Percentiles rank a stretch among this genome's conserved stretches.
Conservation (phyloP, 2,113 vertebrate species). For the Pungitius pungitius region DNA sequence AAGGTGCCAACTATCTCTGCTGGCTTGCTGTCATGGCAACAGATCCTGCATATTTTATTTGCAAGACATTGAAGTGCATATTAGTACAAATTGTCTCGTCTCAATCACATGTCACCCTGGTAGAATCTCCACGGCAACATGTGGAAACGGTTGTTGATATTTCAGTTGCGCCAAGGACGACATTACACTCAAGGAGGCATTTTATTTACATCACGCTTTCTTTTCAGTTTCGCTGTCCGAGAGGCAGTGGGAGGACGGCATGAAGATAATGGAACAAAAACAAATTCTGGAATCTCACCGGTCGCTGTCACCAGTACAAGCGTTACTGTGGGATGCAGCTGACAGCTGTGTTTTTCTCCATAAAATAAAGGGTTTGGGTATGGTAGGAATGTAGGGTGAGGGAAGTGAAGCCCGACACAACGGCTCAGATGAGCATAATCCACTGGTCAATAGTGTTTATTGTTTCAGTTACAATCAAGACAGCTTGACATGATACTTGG, state of each 20-base stretch:
- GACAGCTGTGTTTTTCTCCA: slow-evolving; percentile 21
- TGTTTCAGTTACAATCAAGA: slow-evolving; percentile 51
- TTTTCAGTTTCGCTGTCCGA: slow-evolving; percentile 41
- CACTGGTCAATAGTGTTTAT: slow-evolving; percentile 49
- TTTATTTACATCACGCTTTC: neutral
- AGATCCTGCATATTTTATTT: neutral
- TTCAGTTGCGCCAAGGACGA: neutral
- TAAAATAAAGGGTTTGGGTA: slow-evolving; percentile 34
- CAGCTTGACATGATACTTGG: slow-evolving; percentile 17
- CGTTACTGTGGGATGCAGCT: slow-evolving; percentile 14
- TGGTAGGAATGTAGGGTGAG: slow-evolving; percentile 29
- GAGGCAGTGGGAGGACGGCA: slow-evolving; percentile 46
- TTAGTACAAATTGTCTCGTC: neutral
- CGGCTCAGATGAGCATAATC: slow-evolving; percentile 26
- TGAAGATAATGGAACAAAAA: slow-evolving; percentile 52
- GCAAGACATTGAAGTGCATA: neutral
- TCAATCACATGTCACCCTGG: neutral
- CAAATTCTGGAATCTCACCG: slow-evolving; percentile 33
- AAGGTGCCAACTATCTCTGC: too few species aligned
- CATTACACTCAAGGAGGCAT: neutral
- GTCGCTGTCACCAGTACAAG: slow-evolving; percentile 23
- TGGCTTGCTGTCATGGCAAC: neutral
- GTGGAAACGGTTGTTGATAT: neutral
- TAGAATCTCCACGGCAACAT: neutral
- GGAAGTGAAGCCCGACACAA: slow-evolving; percentile 20